Conservation (phyloP, 2,113 vertebrate species). For the Phrynosoma blainvillii region DNA sequence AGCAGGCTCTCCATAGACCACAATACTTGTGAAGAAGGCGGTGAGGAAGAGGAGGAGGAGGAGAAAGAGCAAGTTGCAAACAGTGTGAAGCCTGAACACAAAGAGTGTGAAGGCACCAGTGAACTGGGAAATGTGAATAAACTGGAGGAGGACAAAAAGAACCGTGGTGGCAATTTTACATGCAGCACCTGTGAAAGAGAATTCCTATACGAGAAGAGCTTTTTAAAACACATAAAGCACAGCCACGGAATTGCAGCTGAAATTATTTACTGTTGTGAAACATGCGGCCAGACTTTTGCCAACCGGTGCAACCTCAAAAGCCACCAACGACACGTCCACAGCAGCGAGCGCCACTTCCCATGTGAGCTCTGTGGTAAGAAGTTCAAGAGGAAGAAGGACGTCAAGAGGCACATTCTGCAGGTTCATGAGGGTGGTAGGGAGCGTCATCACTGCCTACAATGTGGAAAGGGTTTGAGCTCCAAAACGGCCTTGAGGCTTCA, state of each 20-base stretch:
- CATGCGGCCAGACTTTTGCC: slow-evolving; percentile 92
- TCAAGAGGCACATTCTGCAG: slow-evolving; percentile 91
- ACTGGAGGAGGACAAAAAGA: slow-evolving; percentile 63
- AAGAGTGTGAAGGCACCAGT: slow-evolving; percentile 42
- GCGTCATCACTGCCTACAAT: slow-evolving; percentile 85
- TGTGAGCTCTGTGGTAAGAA: slow-evolving; percentile 91
- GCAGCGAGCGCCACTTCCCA: slow-evolving; percentile 87
- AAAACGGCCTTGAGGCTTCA: slow-evolving; percentile 90
- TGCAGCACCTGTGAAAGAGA: slow-evolving; percentile 78
- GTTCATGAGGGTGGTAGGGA: slow-evolving; percentile 91
- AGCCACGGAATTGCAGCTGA: slow-evolving; percentile 85
- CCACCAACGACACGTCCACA: slow-evolving; percentile 95
- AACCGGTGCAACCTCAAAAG: slow-evolving; percentile 96
- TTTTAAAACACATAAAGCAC: slow-evolving; percentile 79
- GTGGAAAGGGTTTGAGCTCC: slow-evolving; percentile 95
- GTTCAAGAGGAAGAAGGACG: slow-evolving; percentile 97
- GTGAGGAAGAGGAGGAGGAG: slow-evolving; percentile 30
- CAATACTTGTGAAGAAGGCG: neutral
- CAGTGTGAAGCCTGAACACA: slow-evolving; percentile 45
- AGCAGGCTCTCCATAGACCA: neutral
- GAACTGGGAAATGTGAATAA: slow-evolving; percentile 28
- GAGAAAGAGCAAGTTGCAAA: slow-evolving; percentile 41
- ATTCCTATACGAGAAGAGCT: slow-evolving; percentile 81
- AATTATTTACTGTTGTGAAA: slow-evolving; percentile 86
- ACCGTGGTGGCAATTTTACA: slow-evolving; percentile 75